A percentile compares a stretch with the other conserved stretches of the same genome.
Evolutionary conservation across 2,113 vertebrate species (phyloP).

Genomic region (Riparia riparia): DNA sequence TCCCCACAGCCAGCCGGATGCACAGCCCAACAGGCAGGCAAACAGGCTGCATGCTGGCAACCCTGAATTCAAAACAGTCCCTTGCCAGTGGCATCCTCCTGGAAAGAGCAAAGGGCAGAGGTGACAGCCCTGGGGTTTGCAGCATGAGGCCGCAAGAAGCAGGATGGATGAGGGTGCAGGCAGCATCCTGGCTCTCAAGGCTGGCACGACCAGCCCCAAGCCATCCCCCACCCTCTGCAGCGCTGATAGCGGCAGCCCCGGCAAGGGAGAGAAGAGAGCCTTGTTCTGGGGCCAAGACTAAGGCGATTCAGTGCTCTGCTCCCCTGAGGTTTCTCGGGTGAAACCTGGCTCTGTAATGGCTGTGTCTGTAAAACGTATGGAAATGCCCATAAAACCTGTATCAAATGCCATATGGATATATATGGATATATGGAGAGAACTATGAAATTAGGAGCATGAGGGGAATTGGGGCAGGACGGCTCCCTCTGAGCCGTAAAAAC

Average conservation of each 20-base stretch:
- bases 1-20: neutral
- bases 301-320: conserved; percentile 73
- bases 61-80: neutral
- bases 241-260: conserved; percentile 54
- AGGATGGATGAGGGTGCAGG: neutral
- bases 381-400: conserved; percentile 86
- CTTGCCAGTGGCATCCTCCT: neutral
- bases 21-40: neutral
- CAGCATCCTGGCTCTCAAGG: conserved; percentile 1
- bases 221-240: conserved; percentile 62
- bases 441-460: conserved; percentile 77
- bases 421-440: conserved; percentile 80
- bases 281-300: conserved; percentile 83
- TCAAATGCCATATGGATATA: conserved; percentile 78
- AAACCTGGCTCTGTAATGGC: conserved; percentile 82
- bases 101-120: neutral
- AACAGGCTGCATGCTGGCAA: neutral
- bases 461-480: conserved; percentile 71
- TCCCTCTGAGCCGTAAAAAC: conserved; percentile 54
- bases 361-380: conserved; percentile 82
- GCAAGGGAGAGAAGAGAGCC: conserved; percentile 81
- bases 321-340: conserved; percentile 81
- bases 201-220: conserved; percentile 10
- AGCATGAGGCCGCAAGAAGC: neutral
- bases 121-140: neutral